These are phyloP conservation scores for Macrosoma leucophasiata DNA, from an alignment of 2,888 invertebrate species.

Conservation along the genomic window DNA sequence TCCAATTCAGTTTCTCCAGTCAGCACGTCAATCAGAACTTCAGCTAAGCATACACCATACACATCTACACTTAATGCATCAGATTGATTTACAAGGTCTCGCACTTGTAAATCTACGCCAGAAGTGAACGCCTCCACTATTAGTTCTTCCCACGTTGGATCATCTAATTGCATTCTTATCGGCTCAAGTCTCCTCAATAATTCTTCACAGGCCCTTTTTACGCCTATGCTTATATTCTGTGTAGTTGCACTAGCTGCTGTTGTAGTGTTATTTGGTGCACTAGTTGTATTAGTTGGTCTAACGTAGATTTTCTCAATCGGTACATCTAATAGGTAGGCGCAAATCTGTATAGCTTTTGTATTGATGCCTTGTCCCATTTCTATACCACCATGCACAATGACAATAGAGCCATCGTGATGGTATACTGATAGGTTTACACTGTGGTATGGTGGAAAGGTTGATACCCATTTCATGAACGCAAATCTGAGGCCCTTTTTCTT, in stretches of 20 bases:
- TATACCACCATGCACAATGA: slow-evolving; percentile 81
- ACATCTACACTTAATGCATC: slow-evolving; percentile 69
- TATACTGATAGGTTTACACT: slow-evolving; percentile 80
- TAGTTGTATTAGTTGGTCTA: slow-evolving; percentile 76
- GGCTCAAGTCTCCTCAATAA: slow-evolving; percentile 42
- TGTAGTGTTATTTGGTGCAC: slow-evolving; percentile 77
- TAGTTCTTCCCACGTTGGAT: slow-evolving; percentile 73
- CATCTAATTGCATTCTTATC: slow-evolving; percentile 57
- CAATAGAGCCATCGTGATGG: slow-evolving; percentile 82
- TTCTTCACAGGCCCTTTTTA: slow-evolving; percentile 33
- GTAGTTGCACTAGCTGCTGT: slow-evolving; percentile 79
- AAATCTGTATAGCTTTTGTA: slow-evolving; percentile 80
- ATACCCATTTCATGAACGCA: slow-evolving; percentile 80
- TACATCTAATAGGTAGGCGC: slow-evolving; percentile 79
- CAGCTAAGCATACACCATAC: slow-evolving; percentile 75
- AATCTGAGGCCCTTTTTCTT: slow-evolving; percentile 84
- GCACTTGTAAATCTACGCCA: slow-evolving; percentile 71
- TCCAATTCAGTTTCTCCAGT: slow-evolving; percentile 80
- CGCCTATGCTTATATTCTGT: slow-evolving; percentile 40
- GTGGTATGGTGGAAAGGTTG: slow-evolving; percentile 61
- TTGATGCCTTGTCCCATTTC: slow-evolving; percentile 89
- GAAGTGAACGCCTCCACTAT: slow-evolving; percentile 62
- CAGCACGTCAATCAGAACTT: slow-evolving; percentile 84
- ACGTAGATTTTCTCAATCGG: slow-evolving; percentile 78
- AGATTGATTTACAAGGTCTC: slow-evolving; percentile 58